Evolutionary conservation across 2,888 invertebrate genomes (phyloP), one percentile per base, ranked within the genome.

Genomic region (Drosophila kambysellisi): DNA sequence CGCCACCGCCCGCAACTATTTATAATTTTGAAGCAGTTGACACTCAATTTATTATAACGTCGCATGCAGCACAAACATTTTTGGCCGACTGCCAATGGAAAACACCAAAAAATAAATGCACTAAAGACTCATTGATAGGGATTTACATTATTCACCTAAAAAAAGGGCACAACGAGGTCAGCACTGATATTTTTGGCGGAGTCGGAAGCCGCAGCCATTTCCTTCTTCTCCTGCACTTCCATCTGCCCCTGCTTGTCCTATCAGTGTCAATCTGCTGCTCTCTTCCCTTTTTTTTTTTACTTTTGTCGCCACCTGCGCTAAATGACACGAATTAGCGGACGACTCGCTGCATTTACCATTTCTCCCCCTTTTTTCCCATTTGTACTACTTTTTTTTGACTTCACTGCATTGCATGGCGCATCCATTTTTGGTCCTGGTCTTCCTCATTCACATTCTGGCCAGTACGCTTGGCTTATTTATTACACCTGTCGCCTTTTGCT

Each of bases 271-370:
- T 91, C 91, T 91, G 84, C 57, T 68, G 63, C 59, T 54, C 59
- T 59, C 62, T 65, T 81, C 60, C 73, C n/a, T 12, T 37, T 39
- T 39, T 52, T 32, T 51, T 37, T 12, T 7, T n/a, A 35, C 73
- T 76, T 75, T 75, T 88, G 85, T 88, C 85, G 73, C 89, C 89
- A 89, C 86, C 89, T 83, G 89, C 83, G 74, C 74, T 87, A 86
- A 90, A 83, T 86, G 86, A 88, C 85, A 87, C 89, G 76, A 85
- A 89, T 85, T 86, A 87, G 77, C 70, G 78, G 72, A 79, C 69
- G 68, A 77, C 62, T 62, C 74, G 41, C 58, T 41, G 53, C 59
- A 52, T 67, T 48, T 29, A 33, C 41, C 51, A 30, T 52, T 53
- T 41, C 35, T 20, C 29, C 39, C 54, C 51, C 6, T 4, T 37